Percentiles rank a stretch among this genome's conserved stretches.
These are phyloP conservation scores for Columba livia DNA, from an alignment of 2,113 vertebrate genomes.

Conservation along the genomic window DNA sequence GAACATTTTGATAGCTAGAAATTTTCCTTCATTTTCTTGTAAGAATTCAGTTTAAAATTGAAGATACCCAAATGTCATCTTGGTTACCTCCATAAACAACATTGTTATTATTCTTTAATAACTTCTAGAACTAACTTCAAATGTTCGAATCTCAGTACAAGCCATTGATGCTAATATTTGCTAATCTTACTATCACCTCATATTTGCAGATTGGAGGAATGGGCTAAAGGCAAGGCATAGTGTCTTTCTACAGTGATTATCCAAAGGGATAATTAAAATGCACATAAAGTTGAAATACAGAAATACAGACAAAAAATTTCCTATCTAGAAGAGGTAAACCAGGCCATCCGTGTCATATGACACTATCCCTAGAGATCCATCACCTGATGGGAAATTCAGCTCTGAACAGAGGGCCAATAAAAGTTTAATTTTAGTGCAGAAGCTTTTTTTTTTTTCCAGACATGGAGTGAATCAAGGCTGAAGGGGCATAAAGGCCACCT, in stretches of 20 bases:
- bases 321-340: not conserved
- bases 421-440: conserved; percentile 27
- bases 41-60: not conserved
- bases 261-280: not conserved
- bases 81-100: fast-evolving
- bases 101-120: not conserved
- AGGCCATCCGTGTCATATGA: not conserved
- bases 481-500: not conserved
- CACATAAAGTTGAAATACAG: not conserved
- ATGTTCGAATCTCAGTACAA: not conserved
- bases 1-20: not conserved
- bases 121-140: not conserved
- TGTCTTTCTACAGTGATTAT: not conserved
- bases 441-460: not conserved
- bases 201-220: not conserved
- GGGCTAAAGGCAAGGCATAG: not conserved
- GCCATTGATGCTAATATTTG: not conserved
- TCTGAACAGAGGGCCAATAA: not conserved
- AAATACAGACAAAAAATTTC: not conserved
- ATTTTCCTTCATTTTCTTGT: not conserved
- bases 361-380: not conserved
- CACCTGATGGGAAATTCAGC: not conserved
- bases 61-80: not conserved
- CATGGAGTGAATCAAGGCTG: not conserved
- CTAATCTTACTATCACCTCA: not conserved